Evolutionary conservation across 2,797 vertebrate genomes (phyloP).

Genomic region (Holocentrus rufus): DNA sequence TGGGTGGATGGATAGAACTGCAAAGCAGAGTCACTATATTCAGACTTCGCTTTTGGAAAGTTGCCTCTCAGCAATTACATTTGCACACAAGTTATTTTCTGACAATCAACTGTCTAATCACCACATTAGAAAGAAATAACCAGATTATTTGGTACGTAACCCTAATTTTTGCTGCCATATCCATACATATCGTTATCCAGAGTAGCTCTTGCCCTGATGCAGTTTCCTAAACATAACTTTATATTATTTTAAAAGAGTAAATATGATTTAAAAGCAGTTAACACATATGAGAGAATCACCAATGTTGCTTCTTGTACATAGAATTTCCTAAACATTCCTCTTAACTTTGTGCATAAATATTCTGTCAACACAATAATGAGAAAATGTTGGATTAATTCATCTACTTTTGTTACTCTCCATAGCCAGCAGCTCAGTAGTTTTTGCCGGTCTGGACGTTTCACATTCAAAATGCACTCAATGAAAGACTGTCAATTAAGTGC

Average conservation of each 20-base stretch:
- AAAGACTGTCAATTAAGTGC: constrained; percentile 30
- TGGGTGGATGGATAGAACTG: neutral
- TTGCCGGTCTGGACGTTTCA: constrained; percentile 21
- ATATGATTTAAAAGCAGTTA: neutral
- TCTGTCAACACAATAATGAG: constrained; percentile 10
- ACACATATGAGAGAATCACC: too few relatives aligned
- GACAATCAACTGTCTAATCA: neutral
- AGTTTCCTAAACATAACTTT: too few relatives aligned
- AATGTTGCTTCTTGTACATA: too few relatives aligned
- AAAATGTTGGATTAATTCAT: constrained; percentile 19
- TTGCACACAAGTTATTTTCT: neutral
- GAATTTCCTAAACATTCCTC: neutral
- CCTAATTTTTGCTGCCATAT: neutral
- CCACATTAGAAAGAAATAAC: neutral
- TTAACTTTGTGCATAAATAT: neutral
- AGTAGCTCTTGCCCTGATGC: neutral
- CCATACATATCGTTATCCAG: neutral
- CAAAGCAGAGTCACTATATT: neutral
- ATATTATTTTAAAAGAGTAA: neutral
- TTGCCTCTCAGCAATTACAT: too few relatives aligned
- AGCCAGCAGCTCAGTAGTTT: constrained; percentile 44
- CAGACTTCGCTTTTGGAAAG: neutral
- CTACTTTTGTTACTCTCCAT: constrained; percentile 8
- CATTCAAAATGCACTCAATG: constrained; percentile 29
- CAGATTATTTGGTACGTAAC: neutral